These are phyloP conservation scores for Jaculus jaculus DNA, from an alignment of 2,113 vertebrate genomes.

Conservation along the genomic window DNA sequence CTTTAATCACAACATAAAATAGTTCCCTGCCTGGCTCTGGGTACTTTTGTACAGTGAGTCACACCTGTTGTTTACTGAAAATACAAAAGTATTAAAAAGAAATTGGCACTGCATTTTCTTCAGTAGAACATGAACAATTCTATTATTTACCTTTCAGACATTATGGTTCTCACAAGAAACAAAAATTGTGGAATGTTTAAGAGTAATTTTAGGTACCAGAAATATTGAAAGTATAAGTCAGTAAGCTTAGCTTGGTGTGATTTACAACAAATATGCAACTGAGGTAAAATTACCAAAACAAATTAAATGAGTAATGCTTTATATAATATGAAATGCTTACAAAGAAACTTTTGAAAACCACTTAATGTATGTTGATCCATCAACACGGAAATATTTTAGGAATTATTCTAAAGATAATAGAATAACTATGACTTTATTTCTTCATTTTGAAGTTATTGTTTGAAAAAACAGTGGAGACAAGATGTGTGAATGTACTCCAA, in stretches of 20 bases:
- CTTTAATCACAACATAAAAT: constrained; percentile 64
- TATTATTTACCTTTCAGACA: background rate
- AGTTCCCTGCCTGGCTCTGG: constrained; percentile 34
- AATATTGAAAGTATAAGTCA: background rate
- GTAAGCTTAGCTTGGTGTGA: background rate
- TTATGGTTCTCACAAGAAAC: background rate
- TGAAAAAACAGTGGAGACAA: background rate
- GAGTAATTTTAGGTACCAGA: constrained; percentile 19
- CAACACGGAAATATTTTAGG: background rate
- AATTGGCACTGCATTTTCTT: background rate
- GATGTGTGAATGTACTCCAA: background rate
- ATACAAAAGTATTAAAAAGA: background rate
- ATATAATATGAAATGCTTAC: background rate
- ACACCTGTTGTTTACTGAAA: constrained; percentile 47
- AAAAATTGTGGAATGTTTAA: background rate
- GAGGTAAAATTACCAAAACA: background rate
- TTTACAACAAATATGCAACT: constrained; percentile 50
- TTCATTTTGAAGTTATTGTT: background rate
- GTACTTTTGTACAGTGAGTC: background rate
- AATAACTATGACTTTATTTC: background rate
- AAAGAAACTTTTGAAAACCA: background rate
- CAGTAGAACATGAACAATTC: background rate
- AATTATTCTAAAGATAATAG: background rate
- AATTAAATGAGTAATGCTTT: background rate
- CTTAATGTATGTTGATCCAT: background rate